phyloP scores from a whole-genome alignment of 2,113 vertebrate species.

The Saccopteryx bilineata region DNA sequence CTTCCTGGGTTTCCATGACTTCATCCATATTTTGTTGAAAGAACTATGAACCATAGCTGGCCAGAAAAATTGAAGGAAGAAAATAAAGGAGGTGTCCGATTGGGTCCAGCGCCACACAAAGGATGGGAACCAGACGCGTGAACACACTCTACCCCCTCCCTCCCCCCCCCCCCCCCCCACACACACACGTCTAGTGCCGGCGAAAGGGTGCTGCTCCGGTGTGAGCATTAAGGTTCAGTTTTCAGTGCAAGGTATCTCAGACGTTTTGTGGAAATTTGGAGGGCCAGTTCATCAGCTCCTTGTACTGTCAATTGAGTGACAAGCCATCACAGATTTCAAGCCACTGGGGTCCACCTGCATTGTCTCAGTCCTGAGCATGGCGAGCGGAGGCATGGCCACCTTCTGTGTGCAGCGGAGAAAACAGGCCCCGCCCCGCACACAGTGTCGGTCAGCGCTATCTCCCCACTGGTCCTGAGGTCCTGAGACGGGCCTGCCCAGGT shows the following conservation, averaged over 20 bases:
- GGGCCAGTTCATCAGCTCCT: conserved; percentile 69
- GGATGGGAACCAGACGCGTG: neutral
- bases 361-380: neutral
- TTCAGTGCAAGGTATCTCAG: neutral
- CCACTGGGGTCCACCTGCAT: neutral
- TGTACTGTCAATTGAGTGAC: conserved; percentile 80
- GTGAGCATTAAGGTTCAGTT: conserved; percentile 27
- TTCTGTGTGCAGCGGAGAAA: neutral
- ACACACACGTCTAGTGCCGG: neutral
- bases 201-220: neutral
- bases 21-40: neutral
- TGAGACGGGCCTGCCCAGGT: fast-evolving
- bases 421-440: neutral
- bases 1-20: neutral
- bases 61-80: conserved; percentile 29
- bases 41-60: neutral
- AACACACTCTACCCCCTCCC: fast-evolving
- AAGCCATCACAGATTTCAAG: conserved; percentile 24
- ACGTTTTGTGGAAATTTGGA: neutral
- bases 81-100: neutral
- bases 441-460: neutral
- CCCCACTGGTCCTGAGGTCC: neutral
- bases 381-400: fast-evolving
- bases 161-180: too few species aligned
- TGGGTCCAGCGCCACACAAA: neutral